Percentiles rank a stretch among this genome's conserved stretches.
phyloP scores from a whole-genome alignment of 2,113 vertebrate genomes.

The Upupa epops region DNA sequence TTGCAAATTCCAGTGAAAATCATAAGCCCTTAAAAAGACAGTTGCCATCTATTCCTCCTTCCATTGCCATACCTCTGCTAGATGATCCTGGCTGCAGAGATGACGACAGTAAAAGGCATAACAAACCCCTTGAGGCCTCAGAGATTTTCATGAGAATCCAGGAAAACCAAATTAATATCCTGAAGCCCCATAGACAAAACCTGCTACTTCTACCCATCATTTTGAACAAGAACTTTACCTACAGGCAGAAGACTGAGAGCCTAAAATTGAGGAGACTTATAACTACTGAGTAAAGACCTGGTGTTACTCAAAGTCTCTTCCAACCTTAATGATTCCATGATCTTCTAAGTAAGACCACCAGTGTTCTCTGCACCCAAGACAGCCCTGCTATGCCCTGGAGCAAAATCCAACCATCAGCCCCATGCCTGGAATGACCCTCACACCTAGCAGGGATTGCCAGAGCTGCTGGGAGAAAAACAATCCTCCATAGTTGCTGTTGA shows the following conservation, averaged over 20 bases:
- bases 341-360: fast-evolving
- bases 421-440: too few species aligned
- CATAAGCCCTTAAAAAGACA: fast-evolving
- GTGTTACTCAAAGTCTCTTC: too few species aligned
- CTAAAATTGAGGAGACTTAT: background rate
- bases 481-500: background rate
- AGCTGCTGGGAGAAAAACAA: too few species aligned
- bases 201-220: fast-evolving
- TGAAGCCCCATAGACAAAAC: background rate
- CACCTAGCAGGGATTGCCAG: too few species aligned
- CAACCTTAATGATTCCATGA: too few species aligned
- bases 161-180: background rate
- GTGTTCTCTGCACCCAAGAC: fast-evolving
- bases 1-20: background rate
- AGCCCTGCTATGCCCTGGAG: fast-evolving
- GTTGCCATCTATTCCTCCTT: fast-evolving
- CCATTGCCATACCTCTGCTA: background rate
- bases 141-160: background rate
- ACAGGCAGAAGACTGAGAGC: background rate
- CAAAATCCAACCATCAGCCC: too few species aligned
- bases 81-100: background rate
- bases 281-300: background rate
- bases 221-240: background rate
- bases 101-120: fast-evolving
- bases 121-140: background rate